Conservation (phyloP, 2,797 vertebrate species). For the Chaenodraco wilsoni region DNA sequence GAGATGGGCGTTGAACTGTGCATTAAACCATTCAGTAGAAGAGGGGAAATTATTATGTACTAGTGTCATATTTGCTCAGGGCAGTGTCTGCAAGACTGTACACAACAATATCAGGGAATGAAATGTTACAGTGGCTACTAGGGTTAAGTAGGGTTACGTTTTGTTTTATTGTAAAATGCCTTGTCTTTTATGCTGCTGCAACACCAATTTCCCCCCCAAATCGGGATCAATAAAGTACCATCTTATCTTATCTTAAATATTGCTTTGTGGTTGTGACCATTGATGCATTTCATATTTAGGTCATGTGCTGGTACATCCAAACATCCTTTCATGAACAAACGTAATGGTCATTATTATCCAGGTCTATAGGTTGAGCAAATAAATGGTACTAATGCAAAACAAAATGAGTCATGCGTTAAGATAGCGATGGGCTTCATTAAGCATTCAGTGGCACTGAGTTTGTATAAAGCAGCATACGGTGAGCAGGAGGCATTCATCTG, state of each 20-base stretch:
- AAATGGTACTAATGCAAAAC: conserved; percentile 39
- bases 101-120: background rate
- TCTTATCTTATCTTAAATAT: conserved; percentile 16
- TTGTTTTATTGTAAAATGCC: no score
- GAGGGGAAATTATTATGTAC: no score
- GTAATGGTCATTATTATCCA: conserved; percentile 17
- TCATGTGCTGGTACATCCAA: conserved; percentile 25
- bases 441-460: conserved; percentile 31
- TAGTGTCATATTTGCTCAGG: conserved; percentile 34
- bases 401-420: conserved; percentile 55
- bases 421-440: conserved; percentile 49
- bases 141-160: conserved; percentile 5
- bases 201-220: no score
- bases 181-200: no score
- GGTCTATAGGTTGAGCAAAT: conserved; percentile 29
- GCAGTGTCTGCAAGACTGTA: conserved; percentile 15
- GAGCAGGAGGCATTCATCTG: conserved; percentile 28
- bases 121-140: conserved; percentile 12
- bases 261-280: conserved; percentile 21
- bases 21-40: background rate
- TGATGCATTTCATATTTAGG: conserved; percentile 33
- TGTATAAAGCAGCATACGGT: conserved; percentile 8
- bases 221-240: no score
- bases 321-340: conserved; percentile 21
- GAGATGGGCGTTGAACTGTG: background rate